Percentiles rank a stretch among this genome's conserved stretches.
These are phyloP conservation scores for Crambe crambe DNA, from an alignment of 37 sponge, comb jelly and placozoan species.

Conservation along the genomic window DNA sequence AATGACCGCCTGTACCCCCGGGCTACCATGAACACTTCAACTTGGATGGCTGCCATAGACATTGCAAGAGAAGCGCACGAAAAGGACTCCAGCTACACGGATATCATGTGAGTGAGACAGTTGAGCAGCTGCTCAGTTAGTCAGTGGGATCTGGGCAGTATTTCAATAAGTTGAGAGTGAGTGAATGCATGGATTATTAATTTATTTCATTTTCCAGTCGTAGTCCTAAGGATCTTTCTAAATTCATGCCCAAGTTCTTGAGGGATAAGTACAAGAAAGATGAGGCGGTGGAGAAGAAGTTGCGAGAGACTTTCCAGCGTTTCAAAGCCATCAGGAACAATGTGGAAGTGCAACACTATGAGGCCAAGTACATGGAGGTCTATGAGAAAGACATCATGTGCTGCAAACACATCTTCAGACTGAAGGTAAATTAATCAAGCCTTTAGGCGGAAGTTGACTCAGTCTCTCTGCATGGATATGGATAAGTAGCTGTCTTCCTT, in stretches of 20 bases:
- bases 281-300: not conserved
- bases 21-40: conserved; percentile 31
- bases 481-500: no score
- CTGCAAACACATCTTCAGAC: conserved; percentile 41
- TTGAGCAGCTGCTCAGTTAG: no score
- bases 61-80: conserved; percentile 41
- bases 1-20: conserved; percentile 14
- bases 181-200: no score
- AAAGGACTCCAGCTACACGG: conserved; percentile 19
- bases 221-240: not conserved
- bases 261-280: conserved; percentile 29
- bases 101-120: conserved; percentile 35
- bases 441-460: not conserved
- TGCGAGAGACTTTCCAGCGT: conserved; percentile 21
- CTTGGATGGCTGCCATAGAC: conserved; percentile 64
- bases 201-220: not conserved
- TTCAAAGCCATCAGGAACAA: conserved; percentile 1
- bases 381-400: conserved; percentile 53
- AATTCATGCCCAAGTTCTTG: conserved; percentile 12
- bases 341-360: conserved; percentile 9
- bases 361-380: conserved; percentile 42
- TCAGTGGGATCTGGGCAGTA: no score
- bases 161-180: no score
- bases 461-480: not conserved
- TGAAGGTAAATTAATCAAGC: no score